Evolutionary conservation across 2,888 invertebrate genomes (phyloP), one percentile per base, ranked within the genome.

Genomic region (Gonocerus acuteangulatus): DNA sequence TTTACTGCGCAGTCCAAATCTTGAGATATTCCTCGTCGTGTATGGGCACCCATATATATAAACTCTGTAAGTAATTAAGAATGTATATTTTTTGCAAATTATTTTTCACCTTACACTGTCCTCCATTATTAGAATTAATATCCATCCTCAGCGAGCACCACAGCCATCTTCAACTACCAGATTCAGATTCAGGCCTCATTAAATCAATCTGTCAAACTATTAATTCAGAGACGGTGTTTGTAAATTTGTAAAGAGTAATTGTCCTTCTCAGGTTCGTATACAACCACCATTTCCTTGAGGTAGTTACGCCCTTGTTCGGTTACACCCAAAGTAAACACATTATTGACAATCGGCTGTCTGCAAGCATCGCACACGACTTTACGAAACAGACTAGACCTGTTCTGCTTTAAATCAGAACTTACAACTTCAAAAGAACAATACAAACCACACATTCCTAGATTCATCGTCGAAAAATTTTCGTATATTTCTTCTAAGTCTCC

Each of bases 341-440:
- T 57, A 23, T 57, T 32, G 15, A 47, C n/a, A 18, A 23, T n/a
- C 13, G 44, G 44, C 22, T 57, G 44, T 18, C 18, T 27, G 27
- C 57, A 57, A 22, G 57, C 44, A 27, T 22, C 34, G 34, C 57
- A 57, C 27, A 27, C 4, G n/a, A n/a, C n/a, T n/a, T n/a, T n/a
- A n/a, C n/a, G n/a, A n/a, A n/a, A n/a, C n/a, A n/a, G n/a, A 42
- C 18, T 42, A 27, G 23, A 44, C 11, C 23, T 57, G 15, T 57
- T 19, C n/a, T n/a, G n/a, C n/a, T n/a, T n/a, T n/a, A n/a, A n/a
- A n/a, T n/a, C n/a, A n/a, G n/a, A n/a, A n/a, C n/a, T n/a, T 4
- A 39, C 22, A 16, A 57, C 44, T 27, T 57, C 57, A 45, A 57
- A 57, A n/a, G 57, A 57, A 22, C 57, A 47, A n/a, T 23, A 22